These are phyloP conservation scores for Paragorgia papillata DNA, from an alignment of 92 coral and sea anemone genomes.

Conservation along the genomic window DNA sequence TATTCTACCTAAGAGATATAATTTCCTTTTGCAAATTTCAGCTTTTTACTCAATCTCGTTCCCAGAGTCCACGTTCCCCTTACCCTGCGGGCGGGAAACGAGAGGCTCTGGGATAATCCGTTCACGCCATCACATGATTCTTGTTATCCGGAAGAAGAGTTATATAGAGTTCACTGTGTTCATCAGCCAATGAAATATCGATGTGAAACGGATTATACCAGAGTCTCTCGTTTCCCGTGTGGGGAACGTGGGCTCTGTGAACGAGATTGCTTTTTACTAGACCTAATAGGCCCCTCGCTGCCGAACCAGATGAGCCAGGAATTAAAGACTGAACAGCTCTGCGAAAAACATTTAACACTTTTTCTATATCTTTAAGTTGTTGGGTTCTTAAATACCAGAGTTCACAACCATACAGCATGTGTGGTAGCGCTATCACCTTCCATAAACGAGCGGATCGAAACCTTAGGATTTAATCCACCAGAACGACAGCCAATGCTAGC, in stretches of 20 bases:
- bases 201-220: too few species aligned
- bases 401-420: background rate
- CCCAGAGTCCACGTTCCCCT: too few species aligned
- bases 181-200: too few species aligned
- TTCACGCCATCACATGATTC: too few species aligned
- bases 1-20: slow-evolving; percentile 4
- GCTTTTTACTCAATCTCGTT: background rate
- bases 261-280: too few species aligned
- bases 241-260: too few species aligned
- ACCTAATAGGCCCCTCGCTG: slow-evolving; percentile 20
- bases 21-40: background rate
- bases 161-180: too few species aligned
- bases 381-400: background rate
- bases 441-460: background rate
- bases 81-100: too few species aligned
- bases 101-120: too few species aligned
- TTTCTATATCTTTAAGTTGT: background rate
- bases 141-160: too few species aligned
- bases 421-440: slow-evolving; percentile 3
- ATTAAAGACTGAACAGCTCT: slow-evolving; percentile 20
- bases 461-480: slow-evolving; percentile 12
- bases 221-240: too few species aligned
- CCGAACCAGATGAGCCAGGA: slow-evolving; percentile 24
- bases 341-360: background rate
- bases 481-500: background rate